phyloP scores from a whole-genome alignment of 2,797 vertebrate species.

The Eremophila alpestris region DNA sequence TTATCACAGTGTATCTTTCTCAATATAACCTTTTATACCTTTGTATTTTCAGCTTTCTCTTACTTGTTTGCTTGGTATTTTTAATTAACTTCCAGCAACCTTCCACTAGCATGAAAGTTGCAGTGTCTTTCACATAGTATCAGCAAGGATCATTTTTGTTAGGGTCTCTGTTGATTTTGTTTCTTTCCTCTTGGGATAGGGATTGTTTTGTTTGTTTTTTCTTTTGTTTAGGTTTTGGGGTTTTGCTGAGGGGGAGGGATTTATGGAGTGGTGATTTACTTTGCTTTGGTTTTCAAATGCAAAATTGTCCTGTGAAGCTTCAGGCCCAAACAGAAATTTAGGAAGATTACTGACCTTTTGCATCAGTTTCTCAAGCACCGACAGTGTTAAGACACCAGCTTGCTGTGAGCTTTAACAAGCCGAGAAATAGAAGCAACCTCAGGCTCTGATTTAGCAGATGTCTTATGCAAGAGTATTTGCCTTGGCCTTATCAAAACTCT shows the following conservation, averaged over 20 bases:
- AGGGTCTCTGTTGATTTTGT: neutral
- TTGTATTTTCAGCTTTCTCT: neutral
- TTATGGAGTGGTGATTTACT: neutral
- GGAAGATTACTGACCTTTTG: constrained; percentile 47
- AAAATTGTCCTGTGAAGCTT: constrained; percentile 19
- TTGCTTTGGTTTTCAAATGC: neutral
- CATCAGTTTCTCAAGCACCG: neutral
- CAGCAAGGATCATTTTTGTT: neutral
- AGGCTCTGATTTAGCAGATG: constrained; percentile 17
- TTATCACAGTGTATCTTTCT: neutral
- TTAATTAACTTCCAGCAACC: neutral
- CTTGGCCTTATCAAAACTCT: neutral
- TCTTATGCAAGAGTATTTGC: neutral
- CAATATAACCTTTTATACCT: neutral
- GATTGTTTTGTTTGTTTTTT: neutral
- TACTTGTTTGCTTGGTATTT: neutral
- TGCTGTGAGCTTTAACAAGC: constrained; percentile 27
- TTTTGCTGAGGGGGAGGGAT: accelerated
- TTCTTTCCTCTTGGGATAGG: neutral
- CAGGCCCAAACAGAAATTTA: constrained; percentile 20
- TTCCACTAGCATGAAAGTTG: neutral
- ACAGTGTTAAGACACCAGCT: neutral
- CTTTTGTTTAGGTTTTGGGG: neutral
- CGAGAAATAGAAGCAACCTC: neutral
- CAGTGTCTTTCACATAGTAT: neutral